These are phyloP conservation scores for Anthonomus grandis DNA, from an alignment of 1,140 invertebrate species.

Conservation along the genomic window DNA sequence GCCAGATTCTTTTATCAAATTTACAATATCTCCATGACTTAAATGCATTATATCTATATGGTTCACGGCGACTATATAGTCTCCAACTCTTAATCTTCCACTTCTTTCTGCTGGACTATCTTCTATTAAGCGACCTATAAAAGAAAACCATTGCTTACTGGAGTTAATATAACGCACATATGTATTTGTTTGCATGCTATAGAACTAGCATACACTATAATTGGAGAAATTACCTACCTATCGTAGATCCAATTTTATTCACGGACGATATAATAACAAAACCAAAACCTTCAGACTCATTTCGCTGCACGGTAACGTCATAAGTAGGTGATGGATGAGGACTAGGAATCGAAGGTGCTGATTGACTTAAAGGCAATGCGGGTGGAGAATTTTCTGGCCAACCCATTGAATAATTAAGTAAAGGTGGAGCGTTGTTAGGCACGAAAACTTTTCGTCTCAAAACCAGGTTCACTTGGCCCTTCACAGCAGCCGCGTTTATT, in stretches of 20 bases:
- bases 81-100: conserved; percentile 85
- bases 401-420: conserved; percentile 20
- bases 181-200: background rate
- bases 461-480: conserved; percentile 72
- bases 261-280: conserved; percentile 98
- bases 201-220: background rate
- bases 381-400: conserved; percentile 35
- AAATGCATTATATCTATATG: conserved; percentile 86
- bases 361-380: conserved; percentile 19
- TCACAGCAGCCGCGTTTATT: conserved; percentile 79
- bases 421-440: conserved; percentile 19
- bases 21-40: conserved; percentile 95
- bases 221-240: conserved; percentile 62
- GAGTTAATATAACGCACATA: background rate
- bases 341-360: conserved; percentile 24
- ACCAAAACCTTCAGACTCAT: conserved; percentile 95
- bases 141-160: background rate
- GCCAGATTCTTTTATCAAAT: conserved; percentile 90
- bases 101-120: conserved; percentile 93
- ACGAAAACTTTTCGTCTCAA: conserved; percentile 59
- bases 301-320: conserved; percentile 83
- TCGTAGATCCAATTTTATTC: conserved; percentile 88
- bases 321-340: conserved; percentile 64
- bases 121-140: conserved; percentile 83
- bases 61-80: conserved; percentile 95